Conservation (phyloP, 1,140 invertebrate genomes). For the Orchestia grillus region DNA sequence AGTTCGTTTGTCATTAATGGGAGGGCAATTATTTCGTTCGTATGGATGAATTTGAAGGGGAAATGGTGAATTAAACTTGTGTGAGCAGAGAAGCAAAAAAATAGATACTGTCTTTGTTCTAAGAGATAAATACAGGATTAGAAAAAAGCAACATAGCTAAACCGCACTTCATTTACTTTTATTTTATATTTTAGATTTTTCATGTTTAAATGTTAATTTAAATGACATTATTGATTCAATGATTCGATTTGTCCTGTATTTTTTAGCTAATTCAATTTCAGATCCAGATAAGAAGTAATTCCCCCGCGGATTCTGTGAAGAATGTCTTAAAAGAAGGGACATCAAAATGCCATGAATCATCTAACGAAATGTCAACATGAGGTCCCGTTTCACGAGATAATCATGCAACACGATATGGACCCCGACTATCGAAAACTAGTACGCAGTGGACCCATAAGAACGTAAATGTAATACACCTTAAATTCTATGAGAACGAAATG, state of each 20-base stretch:
- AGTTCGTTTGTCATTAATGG: not conserved
- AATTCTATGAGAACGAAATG: not conserved
- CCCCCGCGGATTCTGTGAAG: too few relatives aligned
- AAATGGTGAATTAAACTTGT: not conserved
- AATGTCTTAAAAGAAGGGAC: not conserved
- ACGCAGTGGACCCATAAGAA: not conserved
- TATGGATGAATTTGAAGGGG: not conserved
- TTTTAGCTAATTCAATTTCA: too few relatives aligned
- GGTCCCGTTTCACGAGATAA: not conserved
- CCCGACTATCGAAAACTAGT: not conserved
- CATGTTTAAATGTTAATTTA: too few relatives aligned
- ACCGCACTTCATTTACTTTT: too few relatives aligned
- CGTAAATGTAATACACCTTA: not conserved
- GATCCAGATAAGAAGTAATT: too few relatives aligned
- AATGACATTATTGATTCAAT: too few relatives aligned
- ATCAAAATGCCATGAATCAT: not conserved
- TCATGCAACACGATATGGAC: not conserved
- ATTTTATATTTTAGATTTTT: too few relatives aligned
- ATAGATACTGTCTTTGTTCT: not conserved
- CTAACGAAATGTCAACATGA: not conserved
- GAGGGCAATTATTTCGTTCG: not conserved
- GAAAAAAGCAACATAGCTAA: too few relatives aligned
- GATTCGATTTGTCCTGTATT: too few relatives aligned
- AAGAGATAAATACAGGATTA: not conserved
- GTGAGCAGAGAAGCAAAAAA: not conserved